These are phyloP conservation scores for Lates japonicus DNA, from an alignment of 2,797 vertebrate genomes.

Conservation along the genomic window DNA sequence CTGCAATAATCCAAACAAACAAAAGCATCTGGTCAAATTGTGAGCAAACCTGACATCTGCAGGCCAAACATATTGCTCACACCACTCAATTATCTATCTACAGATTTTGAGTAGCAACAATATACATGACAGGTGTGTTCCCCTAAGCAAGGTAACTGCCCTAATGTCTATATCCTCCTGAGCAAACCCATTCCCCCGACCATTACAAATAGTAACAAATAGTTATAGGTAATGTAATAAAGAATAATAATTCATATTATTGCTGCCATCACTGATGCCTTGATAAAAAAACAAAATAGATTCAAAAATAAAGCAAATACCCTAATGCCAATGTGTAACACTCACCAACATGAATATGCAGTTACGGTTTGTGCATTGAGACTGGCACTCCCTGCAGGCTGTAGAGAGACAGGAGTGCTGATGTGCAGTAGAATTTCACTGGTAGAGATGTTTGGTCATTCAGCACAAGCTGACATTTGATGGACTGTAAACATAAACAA, in stretches of 20 bases:
- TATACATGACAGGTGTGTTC: too few species aligned
- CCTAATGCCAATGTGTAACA: too few species aligned
- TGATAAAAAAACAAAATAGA: too few species aligned
- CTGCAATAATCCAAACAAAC: conserved; percentile 16
- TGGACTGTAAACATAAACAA: not conserved
- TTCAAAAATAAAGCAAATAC: too few species aligned
- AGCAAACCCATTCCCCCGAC: not conserved
- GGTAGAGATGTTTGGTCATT: not conserved
- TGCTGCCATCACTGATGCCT: not conserved
- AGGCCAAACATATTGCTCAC: conserved; percentile 23
- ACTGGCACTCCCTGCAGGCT: not conserved
- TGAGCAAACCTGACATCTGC: conserved; percentile 60
- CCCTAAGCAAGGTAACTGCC: not conserved
- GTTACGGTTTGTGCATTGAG: not conserved
- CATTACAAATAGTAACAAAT: not conserved
- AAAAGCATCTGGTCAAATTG: conserved; percentile 22
- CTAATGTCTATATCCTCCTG: not conserved
- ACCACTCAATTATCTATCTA: not conserved
- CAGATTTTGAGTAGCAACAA: too few species aligned
- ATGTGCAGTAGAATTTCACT: not conserved
- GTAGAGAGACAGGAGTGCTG: not conserved
- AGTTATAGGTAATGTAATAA: not conserved
- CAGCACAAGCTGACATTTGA: too few species aligned
- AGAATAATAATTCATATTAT: not conserved
- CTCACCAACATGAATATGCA: not conserved